These are phyloP conservation scores for Aporrectodea caliginosa DNA, from an alignment of 1,140 invertebrate genomes.

Conservation along the genomic window DNA sequence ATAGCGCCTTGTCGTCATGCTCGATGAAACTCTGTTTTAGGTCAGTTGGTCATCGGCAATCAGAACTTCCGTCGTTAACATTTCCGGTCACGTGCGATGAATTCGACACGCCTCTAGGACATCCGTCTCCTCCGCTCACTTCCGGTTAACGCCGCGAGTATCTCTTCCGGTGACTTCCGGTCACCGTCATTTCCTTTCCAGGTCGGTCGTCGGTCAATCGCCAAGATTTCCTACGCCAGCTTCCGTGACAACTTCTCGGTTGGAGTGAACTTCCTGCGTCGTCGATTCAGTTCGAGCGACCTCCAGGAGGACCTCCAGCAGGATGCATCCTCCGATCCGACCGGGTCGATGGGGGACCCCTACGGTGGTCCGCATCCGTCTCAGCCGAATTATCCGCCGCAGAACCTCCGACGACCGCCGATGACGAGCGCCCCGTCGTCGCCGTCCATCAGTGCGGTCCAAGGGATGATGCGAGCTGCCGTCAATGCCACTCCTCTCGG, in stretches of 20 bases:
- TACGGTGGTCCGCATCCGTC: conserved; percentile 18
- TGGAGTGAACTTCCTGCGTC: conserved; percentile 51
- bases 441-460: conserved; percentile 41
- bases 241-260: conserved; percentile 48
- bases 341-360: not conserved
- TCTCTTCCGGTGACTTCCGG: too few species aligned
- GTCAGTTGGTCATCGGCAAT: too few species aligned
- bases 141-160: too few species aligned
- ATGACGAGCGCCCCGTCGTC: conserved; percentile 53
- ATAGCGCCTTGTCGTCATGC: too few species aligned
- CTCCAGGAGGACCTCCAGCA: conserved; percentile 50
- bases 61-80: too few species aligned
- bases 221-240: conserved; percentile 50
- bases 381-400: not conserved
- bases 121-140: too few species aligned
- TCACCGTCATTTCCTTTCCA: too few species aligned
- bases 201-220: too few species aligned
- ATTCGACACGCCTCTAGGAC: too few species aligned
- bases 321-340: not conserved
- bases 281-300: conserved; percentile 54
- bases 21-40: too few species aligned
- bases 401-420: conserved; percentile 38
- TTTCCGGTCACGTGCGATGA: too few species aligned
- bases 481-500: conserved; percentile 32
- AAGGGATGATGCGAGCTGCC: conserved; percentile 21